phyloP scores from a whole-genome alignment of 2,113 vertebrate species.

The Pedionomus torquatus region DNA sequence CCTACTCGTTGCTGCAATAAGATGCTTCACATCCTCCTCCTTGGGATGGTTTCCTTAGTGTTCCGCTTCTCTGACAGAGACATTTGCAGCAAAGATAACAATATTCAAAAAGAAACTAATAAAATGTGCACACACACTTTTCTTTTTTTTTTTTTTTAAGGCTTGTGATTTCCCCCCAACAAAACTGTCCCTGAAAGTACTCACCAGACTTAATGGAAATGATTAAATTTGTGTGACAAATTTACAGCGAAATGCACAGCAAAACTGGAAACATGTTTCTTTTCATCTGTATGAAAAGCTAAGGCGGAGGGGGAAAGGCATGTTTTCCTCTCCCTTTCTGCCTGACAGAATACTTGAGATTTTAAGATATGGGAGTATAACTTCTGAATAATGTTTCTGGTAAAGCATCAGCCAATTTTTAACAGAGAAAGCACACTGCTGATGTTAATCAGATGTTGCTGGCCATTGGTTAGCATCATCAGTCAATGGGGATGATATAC shows the following conservation, averaged over 20 bases:
- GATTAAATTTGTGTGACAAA: conserved; percentile 59
- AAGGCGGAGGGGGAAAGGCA: neutral
- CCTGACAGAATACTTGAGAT: neutral
- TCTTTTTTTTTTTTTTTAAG: neutral
- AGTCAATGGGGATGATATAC: neutral
- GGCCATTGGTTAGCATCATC: neutral
- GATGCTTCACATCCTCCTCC: neutral
- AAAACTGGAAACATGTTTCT: conserved; percentile 37
- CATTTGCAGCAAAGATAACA: neutral
- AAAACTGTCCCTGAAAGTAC: conserved; percentile 42
- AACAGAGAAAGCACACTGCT: neutral
- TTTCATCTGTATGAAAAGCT: conserved; percentile 45
- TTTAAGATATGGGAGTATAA: neutral
- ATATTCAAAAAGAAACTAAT: conserved; percentile 39
- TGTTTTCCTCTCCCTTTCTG: conserved; percentile 12
- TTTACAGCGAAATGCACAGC: conserved; percentile 31
- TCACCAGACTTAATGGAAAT: conserved; percentile 38
- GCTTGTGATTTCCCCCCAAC: conserved; percentile 31
- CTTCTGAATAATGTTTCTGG: neutral
- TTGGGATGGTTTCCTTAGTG: neutral
- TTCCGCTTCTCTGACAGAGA: neutral
- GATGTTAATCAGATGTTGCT: neutral
- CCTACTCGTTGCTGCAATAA: conserved; percentile 38
- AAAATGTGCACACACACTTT: neutral
- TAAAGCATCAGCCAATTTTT: neutral